Evolutionary conservation across 1,140 invertebrate genomes (phyloP), one percentile per base, ranked within the genome.

Genomic region (Psix sp.): DNA sequence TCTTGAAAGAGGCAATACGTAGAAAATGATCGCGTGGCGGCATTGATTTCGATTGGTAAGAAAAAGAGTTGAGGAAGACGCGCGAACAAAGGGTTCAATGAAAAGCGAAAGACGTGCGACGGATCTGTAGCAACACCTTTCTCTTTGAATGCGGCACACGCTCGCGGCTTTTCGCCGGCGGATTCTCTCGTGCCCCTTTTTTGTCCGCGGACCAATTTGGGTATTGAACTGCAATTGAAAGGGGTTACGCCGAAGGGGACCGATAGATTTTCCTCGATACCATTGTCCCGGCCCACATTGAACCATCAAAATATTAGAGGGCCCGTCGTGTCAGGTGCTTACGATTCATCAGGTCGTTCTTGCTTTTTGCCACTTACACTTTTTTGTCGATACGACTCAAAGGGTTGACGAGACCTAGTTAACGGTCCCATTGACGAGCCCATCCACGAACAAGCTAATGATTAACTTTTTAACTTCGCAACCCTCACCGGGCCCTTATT

Each of bases 251-350:
- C 26, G 18, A n/a, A 40, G 33, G 65, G 59, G 33, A 35, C 45
- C 48, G 46, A 76, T 76, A 80, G 72, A 78, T 80, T 76, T 77
- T 70, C 51, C 68, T 68, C 78, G 81, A 84, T 85, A 81, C 76
- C 77, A 79, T 85, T 85, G 83, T 84, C 62, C 74, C 48, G 60
- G 35, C 4, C 56, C 29, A 73, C 77, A 85, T 86, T 84, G 79
- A 85, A 79, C 83, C 78, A 83, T 84, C 83, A 84, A 82, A 84
- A 83, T 82, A 84, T 83, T 82, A 80, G 82, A 81, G 78, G 78
- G 39, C 39, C 49, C 74, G 45, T 35, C 31, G 39, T 17, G 52
- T 70, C 74, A 76, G 71, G 71, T 78, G 66, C 46, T 40, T 33
- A 4, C 40, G 54, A 68, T 77, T 65, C 42, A 59, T 36, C 42